These are phyloP conservation scores for Mesochorus sp. DNA, from an alignment of 2,888 invertebrate species.

Conservation along the genomic window DNA sequence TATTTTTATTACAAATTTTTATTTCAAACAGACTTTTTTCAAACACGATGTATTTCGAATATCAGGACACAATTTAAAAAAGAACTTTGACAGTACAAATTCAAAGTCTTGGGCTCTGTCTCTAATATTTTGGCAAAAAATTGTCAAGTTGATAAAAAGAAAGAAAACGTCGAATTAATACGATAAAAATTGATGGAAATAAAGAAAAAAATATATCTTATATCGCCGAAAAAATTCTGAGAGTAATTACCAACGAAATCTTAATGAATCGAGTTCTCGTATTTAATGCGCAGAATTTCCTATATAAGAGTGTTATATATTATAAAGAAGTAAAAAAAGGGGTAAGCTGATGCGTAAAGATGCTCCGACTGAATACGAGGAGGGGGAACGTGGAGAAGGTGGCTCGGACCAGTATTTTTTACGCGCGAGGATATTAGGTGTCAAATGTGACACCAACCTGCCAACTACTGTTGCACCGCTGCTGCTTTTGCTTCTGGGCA, in stretches of 20 bases:
- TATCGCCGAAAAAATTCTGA: too few species aligned
- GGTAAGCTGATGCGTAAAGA: slow-evolving; percentile 44
- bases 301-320: slow-evolving; percentile 16
- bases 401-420: slow-evolving; percentile 51
- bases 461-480: slow-evolving; percentile 66
- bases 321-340: slow-evolving; percentile 22
- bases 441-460: slow-evolving; percentile 68
- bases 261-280: too few species aligned
- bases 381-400: slow-evolving; percentile 45
- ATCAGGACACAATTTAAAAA: neutral
- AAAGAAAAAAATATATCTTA: too few species aligned
- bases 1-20: too few species aligned
- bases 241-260: too few species aligned
- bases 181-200: too few species aligned
- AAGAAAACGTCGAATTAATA: too few species aligned
- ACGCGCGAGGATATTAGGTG: slow-evolving; percentile 64
- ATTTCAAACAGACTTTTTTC: too few species aligned
- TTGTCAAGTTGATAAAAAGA: neutral
- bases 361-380: slow-evolving; percentile 32
- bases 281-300: slow-evolving; percentile 30
- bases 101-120: neutral
- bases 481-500: slow-evolving; percentile 54
- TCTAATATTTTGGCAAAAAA: too few species aligned
- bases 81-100: neutral
- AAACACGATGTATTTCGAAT: too few species aligned